Evolutionary conservation across 2,888 invertebrate species (phyloP), one percentile per base, ranked within the genome.

Genomic region (Listrodromus nycthemerus): DNA sequence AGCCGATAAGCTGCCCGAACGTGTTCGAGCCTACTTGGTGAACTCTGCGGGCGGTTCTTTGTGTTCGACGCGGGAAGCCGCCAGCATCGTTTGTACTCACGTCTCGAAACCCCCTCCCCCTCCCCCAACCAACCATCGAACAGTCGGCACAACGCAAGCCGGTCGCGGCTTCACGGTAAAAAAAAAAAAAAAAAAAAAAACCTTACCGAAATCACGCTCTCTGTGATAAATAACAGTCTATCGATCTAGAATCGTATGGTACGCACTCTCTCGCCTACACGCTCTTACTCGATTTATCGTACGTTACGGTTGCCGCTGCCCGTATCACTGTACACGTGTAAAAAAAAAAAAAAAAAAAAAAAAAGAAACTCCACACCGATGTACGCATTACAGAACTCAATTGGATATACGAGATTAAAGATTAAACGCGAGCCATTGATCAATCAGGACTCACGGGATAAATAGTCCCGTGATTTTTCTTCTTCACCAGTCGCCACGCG

Each of bases 31-130:
- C 55, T 80, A 66, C 69, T 75, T 58, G 50, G 37, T 58, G 10
- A 63, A 65, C 83, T 74, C 83, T 52, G 77, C 83, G 80, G 83
- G 80, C 70, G 80, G 80, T 78, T 80, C 77, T 84, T 84, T 84
- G 77, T 77, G 70, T 41, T 65, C 77, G 80, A 70, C 41, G 52
- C 55, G 77, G 80, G 77, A 77, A 73, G 77, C 83, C 80, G 83
- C 73, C 79, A 19, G 30, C 10, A 61, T 19, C 27, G 61, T 30
- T 21, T 24, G 24, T 55, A 21, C 55, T 55, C 21, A 19, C 33
- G 58, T n/a, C 41, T 16, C 30, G 10, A 21, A 55, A 58, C n/a
- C 48, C 16, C 27, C 41, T 66, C 41, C 67, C 19, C 33, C n/a
- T 5, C 19, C 2, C 45, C 48, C 16, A 13, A 24, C 10, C 33